Evolutionary conservation across 2,113 vertebrate genomes (phyloP), one percentile per base, ranked within the genome.

Genomic region (Toxotes jaculatrix): DNA sequence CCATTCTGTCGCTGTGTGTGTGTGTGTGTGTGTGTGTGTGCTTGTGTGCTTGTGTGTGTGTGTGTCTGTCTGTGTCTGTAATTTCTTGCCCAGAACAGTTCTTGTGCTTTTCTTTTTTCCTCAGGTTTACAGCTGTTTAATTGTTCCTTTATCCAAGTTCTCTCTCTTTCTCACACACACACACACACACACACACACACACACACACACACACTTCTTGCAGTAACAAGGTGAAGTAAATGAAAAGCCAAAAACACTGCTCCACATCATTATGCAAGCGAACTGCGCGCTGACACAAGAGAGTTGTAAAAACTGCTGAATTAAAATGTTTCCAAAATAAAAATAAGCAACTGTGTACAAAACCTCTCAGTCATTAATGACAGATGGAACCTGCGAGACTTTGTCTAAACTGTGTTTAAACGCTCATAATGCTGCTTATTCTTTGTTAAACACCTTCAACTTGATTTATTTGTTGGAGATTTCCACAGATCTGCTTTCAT

Each of bases 111-210:
- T 76, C 61, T 68, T 75, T 79, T 76, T 60, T 32, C 43, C 62
- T 89, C 79, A 81, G 76, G 74, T 83, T 74, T 70, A 61, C 84
- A 89, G 85, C 88, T 90, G 83, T 90, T 92, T 88, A 89, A 91
- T 92, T 91, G 60, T 86, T 88, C 73, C 56, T 86, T 69, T 79
- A 79, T 32, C 65, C 16, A 1, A 62, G 13, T 57, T 80, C 68
- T 27, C 27, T 27, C 27, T 27, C 27, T 27, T 27, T 27, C 27
- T 27, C 27, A n/a, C 70, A 63, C 68, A 59, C 72, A 31, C 42
- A 55, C 38, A 21, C 27, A 63, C 68, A 49, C 73, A n/a, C 70
- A 63, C 68, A 59, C 72, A 31, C 47, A 55, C 38, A 21, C 27
- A 63, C 72, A 49, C 73, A 32, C 47, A 56, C 49, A 19, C 9